A percentile compares a stretch with the other conserved stretches of the same genome.
Evolutionary conservation across 2,113 vertebrate species (phyloP).

Genomic region (Pomatostomus ruficeps): DNA sequence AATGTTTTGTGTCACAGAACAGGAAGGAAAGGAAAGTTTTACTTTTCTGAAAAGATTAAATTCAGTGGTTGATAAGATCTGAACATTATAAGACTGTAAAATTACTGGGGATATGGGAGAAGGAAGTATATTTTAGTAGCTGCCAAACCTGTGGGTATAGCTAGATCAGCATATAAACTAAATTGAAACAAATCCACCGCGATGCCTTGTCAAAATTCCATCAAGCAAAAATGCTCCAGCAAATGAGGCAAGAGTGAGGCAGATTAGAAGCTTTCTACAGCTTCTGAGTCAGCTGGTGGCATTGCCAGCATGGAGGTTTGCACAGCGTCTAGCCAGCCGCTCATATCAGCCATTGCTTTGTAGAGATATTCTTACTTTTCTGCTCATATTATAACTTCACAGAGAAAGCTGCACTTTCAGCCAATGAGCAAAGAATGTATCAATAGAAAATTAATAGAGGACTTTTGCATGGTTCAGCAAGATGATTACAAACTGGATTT

Average conservation of each 20-base stretch:
- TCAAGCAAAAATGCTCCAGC: neutral
- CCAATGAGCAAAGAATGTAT: neutral
- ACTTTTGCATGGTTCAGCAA: neutral
- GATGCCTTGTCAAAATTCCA: slow-evolving; percentile 22
- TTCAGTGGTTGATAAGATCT: neutral
- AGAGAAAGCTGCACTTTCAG: neutral
- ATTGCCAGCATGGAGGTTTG: neutral
- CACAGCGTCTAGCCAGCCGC: neutral
- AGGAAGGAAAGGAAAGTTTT: slow-evolving; percentile 19
- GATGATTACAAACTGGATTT: neutral
- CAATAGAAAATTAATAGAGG: neutral
- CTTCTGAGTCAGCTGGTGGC: slow-evolving; percentile 15
- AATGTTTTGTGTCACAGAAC: neutral
- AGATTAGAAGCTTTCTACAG: slow-evolving; percentile 22
- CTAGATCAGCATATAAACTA: neutral
- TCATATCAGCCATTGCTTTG: neutral
- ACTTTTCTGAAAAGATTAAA: neutral
- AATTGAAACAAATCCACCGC: slow-evolving; percentile 33
- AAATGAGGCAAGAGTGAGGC: slow-evolving; percentile 14
- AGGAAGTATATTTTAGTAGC: neutral
- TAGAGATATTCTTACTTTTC: neutral
- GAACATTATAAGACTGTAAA: neutral
- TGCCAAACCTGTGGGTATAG: neutral
- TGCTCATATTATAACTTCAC: neutral
- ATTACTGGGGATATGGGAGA: neutral